Evolutionary conservation across 2,113 vertebrate species (phyloP).

Genomic region (Myocastor coypus): DNA sequence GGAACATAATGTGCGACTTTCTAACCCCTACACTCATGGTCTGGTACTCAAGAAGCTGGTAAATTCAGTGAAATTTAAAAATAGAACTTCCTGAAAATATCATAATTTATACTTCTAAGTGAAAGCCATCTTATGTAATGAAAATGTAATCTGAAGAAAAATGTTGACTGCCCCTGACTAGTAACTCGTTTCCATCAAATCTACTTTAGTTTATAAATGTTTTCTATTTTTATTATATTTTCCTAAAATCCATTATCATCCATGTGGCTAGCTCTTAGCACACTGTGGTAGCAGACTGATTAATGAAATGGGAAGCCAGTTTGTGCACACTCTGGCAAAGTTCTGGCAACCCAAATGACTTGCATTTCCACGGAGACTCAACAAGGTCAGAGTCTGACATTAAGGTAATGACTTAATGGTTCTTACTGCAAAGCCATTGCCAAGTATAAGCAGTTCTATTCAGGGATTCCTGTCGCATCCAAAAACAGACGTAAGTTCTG

Average conservation of each 20-base stretch:
- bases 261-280: background rate
- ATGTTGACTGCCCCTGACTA: background rate
- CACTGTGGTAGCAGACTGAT: background rate
- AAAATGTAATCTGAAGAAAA: slow-evolving; percentile 34
- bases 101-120: background rate
- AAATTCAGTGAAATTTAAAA: slow-evolving; percentile 13
- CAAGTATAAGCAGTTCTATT: background rate
- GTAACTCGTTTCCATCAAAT: slow-evolving; percentile 7
- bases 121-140: slow-evolving; percentile 2
- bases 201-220: background rate
- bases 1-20: background rate
- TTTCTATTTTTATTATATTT: slow-evolving; percentile 22
- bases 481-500: background rate
- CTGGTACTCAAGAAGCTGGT: background rate
- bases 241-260: background rate
- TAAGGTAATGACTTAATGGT: background rate
- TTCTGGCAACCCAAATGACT: background rate
- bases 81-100: slow-evolving; percentile 22
- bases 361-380: background rate
- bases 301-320: background rate
- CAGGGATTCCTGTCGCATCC: background rate
- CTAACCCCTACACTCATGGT: background rate
- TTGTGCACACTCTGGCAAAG: background rate
- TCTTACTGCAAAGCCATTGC: background rate
- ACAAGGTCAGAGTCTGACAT: background rate